Conservation (phyloP, 2,113 vertebrate genomes). For the Collichthys lucidus region DNA sequence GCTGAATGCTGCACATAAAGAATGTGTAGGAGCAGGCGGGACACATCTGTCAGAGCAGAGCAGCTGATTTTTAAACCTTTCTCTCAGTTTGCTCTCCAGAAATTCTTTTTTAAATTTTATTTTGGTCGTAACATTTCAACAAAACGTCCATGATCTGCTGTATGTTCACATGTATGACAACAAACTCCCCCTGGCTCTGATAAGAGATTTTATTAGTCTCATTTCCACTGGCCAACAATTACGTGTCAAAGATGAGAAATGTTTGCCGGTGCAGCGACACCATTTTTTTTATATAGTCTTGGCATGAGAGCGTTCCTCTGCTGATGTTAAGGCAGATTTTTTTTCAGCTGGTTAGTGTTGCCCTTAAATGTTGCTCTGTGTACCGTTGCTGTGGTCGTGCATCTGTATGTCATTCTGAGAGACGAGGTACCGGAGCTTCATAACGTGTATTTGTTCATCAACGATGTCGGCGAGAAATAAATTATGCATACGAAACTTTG, state of each 20-base stretch:
- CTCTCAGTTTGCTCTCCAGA: neutral
- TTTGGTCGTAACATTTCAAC: slow-evolving; percentile 16
- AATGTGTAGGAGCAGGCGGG: neutral
- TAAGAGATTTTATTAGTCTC: neutral
- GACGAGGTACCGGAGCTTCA: slow-evolving; percentile 40
- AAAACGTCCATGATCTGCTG: slow-evolving; percentile 11
- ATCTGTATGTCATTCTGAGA: slow-evolving; percentile 42
- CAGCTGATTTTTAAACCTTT: neutral
- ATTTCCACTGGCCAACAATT: slow-evolving; percentile 4
- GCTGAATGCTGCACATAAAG: neutral
- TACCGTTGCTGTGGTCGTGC: slow-evolving; percentile 40
- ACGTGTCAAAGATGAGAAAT: neutral
- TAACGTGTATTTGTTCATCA: slow-evolving; percentile 36
- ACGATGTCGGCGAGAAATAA: slow-evolving; percentile 63
- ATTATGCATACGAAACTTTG: slow-evolving; percentile 46
- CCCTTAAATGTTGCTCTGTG: slow-evolving; percentile 25
- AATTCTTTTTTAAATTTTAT: neutral
- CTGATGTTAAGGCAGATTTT: slow-evolving; percentile 5
- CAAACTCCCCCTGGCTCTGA: neutral
- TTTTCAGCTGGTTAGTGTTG: slow-evolving; percentile 28
- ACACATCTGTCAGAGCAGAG: too few species aligned
- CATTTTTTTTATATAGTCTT: slow-evolving; percentile 11
- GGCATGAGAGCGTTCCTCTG: slow-evolving; percentile 28
- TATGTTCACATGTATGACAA: slow-evolving; percentile 6
- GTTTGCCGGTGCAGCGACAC: neutral